phyloP scores from a whole-genome alignment of 2,888 invertebrate species.

The Notodonta ziczac region DNA sequence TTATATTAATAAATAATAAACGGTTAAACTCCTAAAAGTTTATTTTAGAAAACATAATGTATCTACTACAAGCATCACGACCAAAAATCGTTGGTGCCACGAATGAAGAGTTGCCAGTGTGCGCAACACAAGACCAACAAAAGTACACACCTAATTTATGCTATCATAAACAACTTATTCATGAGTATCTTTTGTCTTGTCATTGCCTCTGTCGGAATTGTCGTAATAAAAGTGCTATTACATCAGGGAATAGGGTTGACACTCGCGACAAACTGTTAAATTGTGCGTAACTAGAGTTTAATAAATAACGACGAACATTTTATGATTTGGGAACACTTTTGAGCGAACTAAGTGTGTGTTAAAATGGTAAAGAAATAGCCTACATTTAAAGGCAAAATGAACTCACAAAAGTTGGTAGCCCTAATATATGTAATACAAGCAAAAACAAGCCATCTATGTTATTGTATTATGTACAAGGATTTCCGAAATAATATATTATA shows the following conservation, averaged over 20 bases:
- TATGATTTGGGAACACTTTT: too few relatives aligned
- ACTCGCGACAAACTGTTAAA: background rate
- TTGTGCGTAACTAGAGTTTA: background rate
- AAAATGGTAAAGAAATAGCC: too few relatives aligned
- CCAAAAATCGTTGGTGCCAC: too few relatives aligned
- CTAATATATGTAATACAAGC: constrained; percentile 4
- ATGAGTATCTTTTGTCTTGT: constrained; percentile 38
- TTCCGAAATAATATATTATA: constrained; percentile 20
- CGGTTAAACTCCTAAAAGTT: too few relatives aligned
- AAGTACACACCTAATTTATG: constrained; percentile 39
- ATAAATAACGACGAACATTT: background rate
- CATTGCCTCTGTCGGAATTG: constrained; percentile 28
- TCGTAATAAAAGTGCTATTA: constrained; percentile 37
- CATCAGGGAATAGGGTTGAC: constrained; percentile 25
- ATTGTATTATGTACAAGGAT: constrained; percentile 20
- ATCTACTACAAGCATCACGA: too few relatives aligned
- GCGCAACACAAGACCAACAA: constrained; percentile 13
- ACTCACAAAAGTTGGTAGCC: background rate
- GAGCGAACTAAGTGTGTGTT: too few relatives aligned
- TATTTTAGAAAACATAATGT: too few relatives aligned
- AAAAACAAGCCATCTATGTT: constrained; percentile 15
- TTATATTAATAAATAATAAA: too few relatives aligned
- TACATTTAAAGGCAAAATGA: too few relatives aligned
- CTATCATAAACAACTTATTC: constrained; percentile 47
- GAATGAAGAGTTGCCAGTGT: constrained; percentile 21